A percentile compares a stretch with the other conserved stretches of the same genome.
These are phyloP conservation scores for Megamerina dolium DNA, from an alignment of 2,888 invertebrate species.

Conservation along the genomic window DNA sequence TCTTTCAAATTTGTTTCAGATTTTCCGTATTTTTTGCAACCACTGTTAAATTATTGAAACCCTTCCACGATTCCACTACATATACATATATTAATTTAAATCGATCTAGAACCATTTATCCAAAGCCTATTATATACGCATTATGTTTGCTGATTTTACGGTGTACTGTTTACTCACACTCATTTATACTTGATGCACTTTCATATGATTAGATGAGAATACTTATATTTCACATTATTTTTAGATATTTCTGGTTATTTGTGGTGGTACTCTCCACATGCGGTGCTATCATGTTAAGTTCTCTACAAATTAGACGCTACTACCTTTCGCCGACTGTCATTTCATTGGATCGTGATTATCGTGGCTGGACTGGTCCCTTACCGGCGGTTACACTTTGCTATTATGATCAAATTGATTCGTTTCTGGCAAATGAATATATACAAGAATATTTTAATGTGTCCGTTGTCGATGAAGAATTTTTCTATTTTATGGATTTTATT, in stretches of 20 bases:
- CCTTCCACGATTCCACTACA: no score
- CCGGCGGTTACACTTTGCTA: slow-evolving; percentile 47
- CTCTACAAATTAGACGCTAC: slow-evolving; percentile 35
- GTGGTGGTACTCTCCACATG: slow-evolving; percentile 30
- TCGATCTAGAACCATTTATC: no score
- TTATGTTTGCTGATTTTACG: no score
- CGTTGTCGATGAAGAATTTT: slow-evolving; percentile 46
- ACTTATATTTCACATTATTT: slow-evolving; percentile 1
- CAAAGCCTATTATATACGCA: no score
- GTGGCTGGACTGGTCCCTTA: slow-evolving; percentile 44
- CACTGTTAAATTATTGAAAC: no score
- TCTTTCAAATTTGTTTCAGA: no score
- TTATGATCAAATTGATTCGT: slow-evolving; percentile 40
- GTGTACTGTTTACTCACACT: no score
- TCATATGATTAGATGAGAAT: neutral
- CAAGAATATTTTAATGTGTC: slow-evolving; percentile 48
- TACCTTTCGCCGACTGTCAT: slow-evolving; percentile 42
- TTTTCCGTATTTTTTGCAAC: no score
- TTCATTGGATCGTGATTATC: slow-evolving; percentile 45
- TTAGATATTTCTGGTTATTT: slow-evolving; percentile 35
- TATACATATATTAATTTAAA: no score
- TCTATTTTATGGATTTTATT: slow-evolving; percentile 51
- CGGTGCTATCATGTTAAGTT: slow-evolving; percentile 30
- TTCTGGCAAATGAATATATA: slow-evolving; percentile 39
- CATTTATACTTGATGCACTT: no score